Percentiles rank a stretch among this genome's conserved stretches.
Conservation (phyloP, 2,113 vertebrate species). For the Amia ocellicauda region DNA sequence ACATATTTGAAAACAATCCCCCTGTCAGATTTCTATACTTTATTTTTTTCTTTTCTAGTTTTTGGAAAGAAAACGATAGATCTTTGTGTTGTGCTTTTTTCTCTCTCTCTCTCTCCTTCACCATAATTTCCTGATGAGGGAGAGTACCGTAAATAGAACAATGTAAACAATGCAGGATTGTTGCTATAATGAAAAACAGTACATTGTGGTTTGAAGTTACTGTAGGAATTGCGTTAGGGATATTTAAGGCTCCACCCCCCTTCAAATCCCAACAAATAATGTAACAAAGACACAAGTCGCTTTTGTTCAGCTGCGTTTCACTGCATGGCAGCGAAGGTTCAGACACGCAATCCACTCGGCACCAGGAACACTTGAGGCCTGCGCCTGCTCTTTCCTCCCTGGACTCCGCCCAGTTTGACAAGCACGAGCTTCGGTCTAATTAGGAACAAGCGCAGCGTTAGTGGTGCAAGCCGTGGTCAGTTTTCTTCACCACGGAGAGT, state of each 20-base stretch:
- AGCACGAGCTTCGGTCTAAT: conserved; percentile 27
- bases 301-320: conserved; percentile 39
- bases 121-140: conserved; percentile 24
- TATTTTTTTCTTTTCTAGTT: too few relatives aligned
- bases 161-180: conserved; percentile 55
- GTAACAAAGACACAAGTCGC: conserved; percentile 36
- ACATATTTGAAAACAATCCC: too few relatives aligned
- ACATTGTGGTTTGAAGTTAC: conserved; percentile 23
- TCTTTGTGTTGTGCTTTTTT: conserved; percentile 30
- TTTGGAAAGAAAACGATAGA: conserved; percentile 18
- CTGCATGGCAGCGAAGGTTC: conserved; percentile 40
- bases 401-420: conserved; percentile 45
- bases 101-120: conserved; percentile 23
- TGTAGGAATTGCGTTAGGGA: background rate
- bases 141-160: conserved; percentile 25
- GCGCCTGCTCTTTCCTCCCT: conserved; percentile 40
- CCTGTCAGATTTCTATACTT: too few relatives aligned
- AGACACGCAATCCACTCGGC: conserved; percentile 42
- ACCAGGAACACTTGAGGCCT: conserved; percentile 39
- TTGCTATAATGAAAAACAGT: conserved; percentile 58
- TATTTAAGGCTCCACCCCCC: conserved; percentile 30
- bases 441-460: conserved; percentile 18
- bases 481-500: too few relatives aligned
- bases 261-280: conserved; percentile 45
- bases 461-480: too few relatives aligned